These are phyloP conservation scores for Polypedilum pembai DNA, from an alignment of 1,140 invertebrate genomes.

Conservation along the genomic window DNA sequence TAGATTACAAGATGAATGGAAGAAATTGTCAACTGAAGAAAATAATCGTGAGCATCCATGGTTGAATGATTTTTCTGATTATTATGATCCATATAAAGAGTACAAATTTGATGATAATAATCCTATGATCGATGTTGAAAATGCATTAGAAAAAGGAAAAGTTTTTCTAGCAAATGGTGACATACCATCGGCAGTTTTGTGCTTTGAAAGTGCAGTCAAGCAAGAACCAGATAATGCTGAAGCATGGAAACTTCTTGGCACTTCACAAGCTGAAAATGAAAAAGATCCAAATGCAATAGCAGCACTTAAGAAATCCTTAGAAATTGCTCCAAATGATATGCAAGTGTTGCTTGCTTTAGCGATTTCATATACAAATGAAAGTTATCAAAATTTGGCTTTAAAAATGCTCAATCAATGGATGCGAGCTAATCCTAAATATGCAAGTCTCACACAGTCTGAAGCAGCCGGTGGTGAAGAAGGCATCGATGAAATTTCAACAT, in stretches of 20 bases:
- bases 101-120: conserved; percentile 83
- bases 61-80: conserved; percentile 57
- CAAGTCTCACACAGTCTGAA: conserved; percentile 48
- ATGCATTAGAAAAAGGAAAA: conserved; percentile 81
- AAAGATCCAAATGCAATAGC: conserved; percentile 82
- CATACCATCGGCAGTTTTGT: conserved; percentile 88
- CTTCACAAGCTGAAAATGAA: conserved; percentile 81
- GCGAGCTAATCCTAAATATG: conserved; percentile 75
- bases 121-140: conserved; percentile 70
- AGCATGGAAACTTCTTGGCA: conserved; percentile 75
- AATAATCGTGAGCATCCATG: conserved; percentile 52
- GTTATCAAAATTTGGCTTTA: conserved; percentile 66
- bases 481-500: conserved; percentile 34
- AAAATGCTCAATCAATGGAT: conserved; percentile 73
- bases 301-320: conserved; percentile 77
- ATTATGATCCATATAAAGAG: conserved; percentile 60
- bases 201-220: conserved; percentile 92
- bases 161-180: conserved; percentile 75
- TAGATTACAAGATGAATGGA: conserved; percentile 68
- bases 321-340: conserved; percentile 72
- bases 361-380: conserved; percentile 94
- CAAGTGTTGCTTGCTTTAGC: conserved; percentile 83
- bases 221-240: conserved; percentile 72
- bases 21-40: conserved; percentile 53
- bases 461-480: neutral